Evolutionary conservation across 2,797 vertebrate genomes (phyloP).

Genomic region (Brachymystax lenok): DNA sequence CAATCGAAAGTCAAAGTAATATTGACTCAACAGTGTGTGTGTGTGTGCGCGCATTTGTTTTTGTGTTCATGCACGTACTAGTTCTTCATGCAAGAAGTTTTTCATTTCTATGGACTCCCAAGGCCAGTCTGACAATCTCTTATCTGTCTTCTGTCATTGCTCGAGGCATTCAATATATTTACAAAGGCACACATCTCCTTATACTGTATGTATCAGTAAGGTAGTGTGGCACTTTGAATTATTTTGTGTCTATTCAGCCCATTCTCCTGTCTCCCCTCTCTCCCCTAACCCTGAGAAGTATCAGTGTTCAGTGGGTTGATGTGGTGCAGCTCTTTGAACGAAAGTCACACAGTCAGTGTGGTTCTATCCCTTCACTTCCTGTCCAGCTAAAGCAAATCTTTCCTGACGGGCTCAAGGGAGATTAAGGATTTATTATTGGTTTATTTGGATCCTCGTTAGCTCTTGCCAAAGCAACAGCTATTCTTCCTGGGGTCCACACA

Average conservation of each 20-base stretch:
- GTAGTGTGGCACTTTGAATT: neutral
- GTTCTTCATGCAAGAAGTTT: no score
- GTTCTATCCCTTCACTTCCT: conserved; percentile 16
- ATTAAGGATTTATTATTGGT: no score
- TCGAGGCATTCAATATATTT: no score
- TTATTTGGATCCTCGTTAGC: no score
- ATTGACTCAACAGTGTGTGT: neutral
- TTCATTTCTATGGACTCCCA: neutral
- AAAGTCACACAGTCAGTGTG: conserved; percentile 46
- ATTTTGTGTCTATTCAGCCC: neutral
- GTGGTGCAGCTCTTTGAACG: neutral
- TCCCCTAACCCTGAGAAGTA: neutral
- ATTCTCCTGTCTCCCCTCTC: neutral
- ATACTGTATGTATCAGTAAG: no score
- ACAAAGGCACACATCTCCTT: no score
- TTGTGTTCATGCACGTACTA: neutral
- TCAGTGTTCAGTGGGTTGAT: neutral
- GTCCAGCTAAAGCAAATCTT: conserved; percentile 38
- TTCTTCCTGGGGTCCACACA: no score
- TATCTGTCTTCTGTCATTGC: neutral
- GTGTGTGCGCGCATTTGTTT: no score
- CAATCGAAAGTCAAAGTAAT: neutral
- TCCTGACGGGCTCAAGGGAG: conserved; percentile 36
- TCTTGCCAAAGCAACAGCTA: no score
- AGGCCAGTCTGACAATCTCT: neutral